Evolutionary conservation across 2,888 invertebrate genomes (phyloP).

Genomic region (Oscheius sp.): DNA sequence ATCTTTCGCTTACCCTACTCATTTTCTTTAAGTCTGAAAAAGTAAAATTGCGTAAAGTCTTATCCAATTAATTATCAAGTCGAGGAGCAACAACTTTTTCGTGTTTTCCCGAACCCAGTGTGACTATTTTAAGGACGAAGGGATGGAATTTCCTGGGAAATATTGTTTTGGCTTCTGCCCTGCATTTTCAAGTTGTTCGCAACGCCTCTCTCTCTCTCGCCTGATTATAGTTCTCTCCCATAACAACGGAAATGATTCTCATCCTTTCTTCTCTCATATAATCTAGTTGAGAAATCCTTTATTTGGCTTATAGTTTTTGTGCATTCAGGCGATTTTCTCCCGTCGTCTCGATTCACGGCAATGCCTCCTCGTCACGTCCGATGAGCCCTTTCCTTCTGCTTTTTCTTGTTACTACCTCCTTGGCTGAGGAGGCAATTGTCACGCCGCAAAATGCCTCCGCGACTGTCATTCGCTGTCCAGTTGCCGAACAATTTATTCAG

Average conservation of each 20-base stretch:
- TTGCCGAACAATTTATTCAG: constrained; percentile 29
- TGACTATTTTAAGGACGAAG: too few species aligned
- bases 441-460: constrained; percentile 15
- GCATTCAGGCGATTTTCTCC: constrained; percentile 1
- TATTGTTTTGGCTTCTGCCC: not conserved
- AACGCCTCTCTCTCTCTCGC: not conserved
- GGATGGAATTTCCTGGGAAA: too few species aligned
- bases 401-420: not conserved
- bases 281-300: not conserved
- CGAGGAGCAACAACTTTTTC: too few species aligned
- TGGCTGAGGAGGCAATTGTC: constrained; percentile 13
- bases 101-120: too few species aligned
- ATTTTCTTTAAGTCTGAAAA: too few species aligned
- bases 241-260: too few species aligned
- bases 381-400: constrained; percentile 15
- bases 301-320: not conserved
- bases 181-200: not conserved
- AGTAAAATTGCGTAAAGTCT: too few species aligned
- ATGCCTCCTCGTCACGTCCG: not conserved
- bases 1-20: not conserved
- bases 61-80: too few species aligned
- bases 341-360: not conserved
- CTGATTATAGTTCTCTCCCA: not conserved
- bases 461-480: constrained; percentile 16
- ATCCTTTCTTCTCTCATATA: not conserved